Evolutionary conservation across 2,797 vertebrate species (phyloP).

Genomic region (Pristis pectinata): DNA sequence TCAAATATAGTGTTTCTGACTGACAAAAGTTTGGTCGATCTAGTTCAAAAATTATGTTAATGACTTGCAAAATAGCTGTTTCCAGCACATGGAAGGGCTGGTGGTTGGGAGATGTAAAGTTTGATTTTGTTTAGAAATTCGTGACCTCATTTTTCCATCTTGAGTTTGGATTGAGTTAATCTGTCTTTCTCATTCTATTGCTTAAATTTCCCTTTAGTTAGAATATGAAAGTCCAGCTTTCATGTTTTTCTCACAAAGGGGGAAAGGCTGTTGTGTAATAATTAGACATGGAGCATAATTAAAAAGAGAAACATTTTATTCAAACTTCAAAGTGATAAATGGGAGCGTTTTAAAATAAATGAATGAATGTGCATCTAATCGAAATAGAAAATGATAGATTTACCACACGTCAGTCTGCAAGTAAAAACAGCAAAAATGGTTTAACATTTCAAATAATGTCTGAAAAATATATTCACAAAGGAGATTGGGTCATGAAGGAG

Average conservation of each 20-base stretch:
- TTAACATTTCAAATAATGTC: neutral
- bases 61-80: neutral
- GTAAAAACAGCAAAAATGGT: neutral
- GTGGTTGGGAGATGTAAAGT: neutral
- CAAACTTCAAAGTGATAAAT: neutral
- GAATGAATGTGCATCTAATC: neutral
- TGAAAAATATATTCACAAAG: neutral
- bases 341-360: neutral
- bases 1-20: neutral
- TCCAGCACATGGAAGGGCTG: neutral
- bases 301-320: neutral
- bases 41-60: neutral
- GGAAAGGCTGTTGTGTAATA: neutral
- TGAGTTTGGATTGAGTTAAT: neutral
- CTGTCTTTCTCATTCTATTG: neutral
- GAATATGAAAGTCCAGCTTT: neutral
- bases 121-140: neutral
- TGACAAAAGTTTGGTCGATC: slow-evolving; percentile 1
- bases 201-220: neutral
- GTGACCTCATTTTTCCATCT: neutral
- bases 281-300: slow-evolving; percentile 8
- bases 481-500: neutral
- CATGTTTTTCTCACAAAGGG: neutral
- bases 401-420: neutral
- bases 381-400: neutral